These are phyloP conservation scores for Aptenodytes forsteri DNA, from an alignment of 2,113 vertebrate species.

Conservation along the genomic window DNA sequence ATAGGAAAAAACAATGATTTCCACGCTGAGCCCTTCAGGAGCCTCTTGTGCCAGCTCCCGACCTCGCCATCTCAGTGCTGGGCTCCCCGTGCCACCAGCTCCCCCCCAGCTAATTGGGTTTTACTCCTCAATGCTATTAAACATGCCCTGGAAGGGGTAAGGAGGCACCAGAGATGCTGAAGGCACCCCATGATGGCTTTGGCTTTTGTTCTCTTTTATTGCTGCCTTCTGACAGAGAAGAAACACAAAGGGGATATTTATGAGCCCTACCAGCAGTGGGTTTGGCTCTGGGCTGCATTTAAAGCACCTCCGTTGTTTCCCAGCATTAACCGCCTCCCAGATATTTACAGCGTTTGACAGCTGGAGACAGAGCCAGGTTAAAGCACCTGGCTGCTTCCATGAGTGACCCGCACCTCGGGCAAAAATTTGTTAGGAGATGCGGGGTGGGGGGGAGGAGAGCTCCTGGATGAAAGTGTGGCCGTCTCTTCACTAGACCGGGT, in stretches of 20 bases:
- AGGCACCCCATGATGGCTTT: not conserved
- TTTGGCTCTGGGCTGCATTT: constrained; percentile 33
- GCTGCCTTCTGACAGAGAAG: not conserved
- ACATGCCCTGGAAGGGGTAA: not conserved
- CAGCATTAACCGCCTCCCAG: not conserved
- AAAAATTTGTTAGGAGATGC: no score
- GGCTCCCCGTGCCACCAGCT: not conserved
- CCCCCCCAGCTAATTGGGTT: not conserved
- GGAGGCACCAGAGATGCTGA: not conserved
- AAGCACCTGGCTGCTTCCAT: not conserved
- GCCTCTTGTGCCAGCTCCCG: not conserved
- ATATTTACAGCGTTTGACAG: constrained; percentile 47
- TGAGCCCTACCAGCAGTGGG: not conserved
- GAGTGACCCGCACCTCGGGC: not conserved
- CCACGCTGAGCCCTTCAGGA: not conserved
- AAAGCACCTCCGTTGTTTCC: not conserved
- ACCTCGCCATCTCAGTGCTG: not conserved
- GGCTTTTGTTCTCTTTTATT: not conserved
- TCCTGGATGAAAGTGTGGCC: not conserved
- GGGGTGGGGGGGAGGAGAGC: not conserved
- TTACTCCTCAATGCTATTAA: not conserved
- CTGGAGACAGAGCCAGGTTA: not conserved
- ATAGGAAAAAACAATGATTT: constrained; percentile 10
- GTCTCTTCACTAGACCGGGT: not conserved
- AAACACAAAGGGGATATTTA: constrained; percentile 42